A percentile compares a stretch with the other conserved stretches of the same genome.
Conservation (phyloP, 2,888 invertebrate species). For the Sinhomidia bicolor region DNA sequence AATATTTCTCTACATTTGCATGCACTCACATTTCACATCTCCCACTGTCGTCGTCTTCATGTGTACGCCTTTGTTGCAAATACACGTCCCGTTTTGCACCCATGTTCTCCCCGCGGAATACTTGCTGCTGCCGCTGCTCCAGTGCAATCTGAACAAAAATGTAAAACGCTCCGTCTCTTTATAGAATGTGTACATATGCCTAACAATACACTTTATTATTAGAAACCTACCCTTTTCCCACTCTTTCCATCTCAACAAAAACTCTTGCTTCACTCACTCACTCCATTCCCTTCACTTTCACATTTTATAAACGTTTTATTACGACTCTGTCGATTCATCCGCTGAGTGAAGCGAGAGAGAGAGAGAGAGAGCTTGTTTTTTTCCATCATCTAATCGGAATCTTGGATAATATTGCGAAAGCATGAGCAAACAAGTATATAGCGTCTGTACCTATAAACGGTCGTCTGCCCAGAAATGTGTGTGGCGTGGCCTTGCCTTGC, state of each 20-base stretch:
- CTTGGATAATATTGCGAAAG: too few species aligned
- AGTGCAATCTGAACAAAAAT: background rate
- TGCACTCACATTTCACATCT: background rate
- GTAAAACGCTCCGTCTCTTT: too few species aligned
- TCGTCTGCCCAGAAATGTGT: background rate
- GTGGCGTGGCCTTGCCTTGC: slow-evolving; percentile 63
- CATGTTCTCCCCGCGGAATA: slow-evolving; percentile 24
- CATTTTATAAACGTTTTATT: slow-evolving; percentile 50
- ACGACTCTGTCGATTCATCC: background rate
- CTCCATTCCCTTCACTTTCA: background rate
- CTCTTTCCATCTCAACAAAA: background rate
- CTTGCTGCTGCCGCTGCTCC: background rate
- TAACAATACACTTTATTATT: background rate
- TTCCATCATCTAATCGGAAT: background rate
- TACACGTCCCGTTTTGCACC: slow-evolving; percentile 65
- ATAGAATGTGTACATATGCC: too few species aligned
- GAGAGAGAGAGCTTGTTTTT: too few species aligned
- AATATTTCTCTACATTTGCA: background rate
- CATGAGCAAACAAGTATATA: too few species aligned
- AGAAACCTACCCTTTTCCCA: background rate
- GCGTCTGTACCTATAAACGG: too few species aligned
- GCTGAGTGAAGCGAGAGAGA: background rate
- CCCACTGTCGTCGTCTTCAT: background rate
- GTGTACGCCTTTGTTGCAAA: background rate
- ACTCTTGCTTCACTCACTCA: background rate